Evolutionary conservation across 92 coral and sea anemone species (phyloP).

Genomic region (Palythoa caribaeorum): DNA sequence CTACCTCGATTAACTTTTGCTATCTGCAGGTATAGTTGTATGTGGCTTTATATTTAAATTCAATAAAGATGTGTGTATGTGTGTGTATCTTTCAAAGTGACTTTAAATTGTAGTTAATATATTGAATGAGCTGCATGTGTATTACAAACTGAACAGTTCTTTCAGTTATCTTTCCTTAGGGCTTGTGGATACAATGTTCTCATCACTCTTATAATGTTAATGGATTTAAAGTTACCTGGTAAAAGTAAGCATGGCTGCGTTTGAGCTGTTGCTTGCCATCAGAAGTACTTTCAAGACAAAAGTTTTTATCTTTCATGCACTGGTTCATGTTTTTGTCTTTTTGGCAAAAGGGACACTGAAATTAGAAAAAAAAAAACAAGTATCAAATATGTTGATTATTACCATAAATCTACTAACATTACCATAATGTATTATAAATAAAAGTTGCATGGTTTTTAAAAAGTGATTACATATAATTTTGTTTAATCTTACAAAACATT

Average conservation of each 20-base stretch:
- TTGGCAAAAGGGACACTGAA: slow-evolving; percentile 20
- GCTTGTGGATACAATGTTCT: neutral
- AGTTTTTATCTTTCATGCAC: slow-evolving; percentile 3
- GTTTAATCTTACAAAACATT: neutral
- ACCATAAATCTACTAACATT: neutral
- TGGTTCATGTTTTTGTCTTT: slow-evolving; percentile 1
- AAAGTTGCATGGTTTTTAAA: neutral
- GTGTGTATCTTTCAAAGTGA: neutral
- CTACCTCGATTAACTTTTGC: too few species aligned
- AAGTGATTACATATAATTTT: neutral
- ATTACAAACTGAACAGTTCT: neutral
- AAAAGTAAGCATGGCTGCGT: slow-evolving; percentile 49
- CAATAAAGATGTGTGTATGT: too few species aligned
- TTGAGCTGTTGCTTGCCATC: slow-evolving; percentile 13
- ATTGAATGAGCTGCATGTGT: neutral
- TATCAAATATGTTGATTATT: neutral
- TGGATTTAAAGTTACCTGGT: slow-evolving; percentile 40
- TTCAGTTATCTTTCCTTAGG: neutral
- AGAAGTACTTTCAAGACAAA: slow-evolving; percentile 9
- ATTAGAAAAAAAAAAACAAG: neutral
- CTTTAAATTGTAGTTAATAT: neutral
- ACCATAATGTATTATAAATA: neutral
- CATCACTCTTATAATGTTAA: neutral
- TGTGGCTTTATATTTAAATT: too few species aligned
- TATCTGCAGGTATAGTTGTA: too few species aligned